Conservation (phyloP, 2,113 vertebrate species). For the Panthera uncia region DNA sequence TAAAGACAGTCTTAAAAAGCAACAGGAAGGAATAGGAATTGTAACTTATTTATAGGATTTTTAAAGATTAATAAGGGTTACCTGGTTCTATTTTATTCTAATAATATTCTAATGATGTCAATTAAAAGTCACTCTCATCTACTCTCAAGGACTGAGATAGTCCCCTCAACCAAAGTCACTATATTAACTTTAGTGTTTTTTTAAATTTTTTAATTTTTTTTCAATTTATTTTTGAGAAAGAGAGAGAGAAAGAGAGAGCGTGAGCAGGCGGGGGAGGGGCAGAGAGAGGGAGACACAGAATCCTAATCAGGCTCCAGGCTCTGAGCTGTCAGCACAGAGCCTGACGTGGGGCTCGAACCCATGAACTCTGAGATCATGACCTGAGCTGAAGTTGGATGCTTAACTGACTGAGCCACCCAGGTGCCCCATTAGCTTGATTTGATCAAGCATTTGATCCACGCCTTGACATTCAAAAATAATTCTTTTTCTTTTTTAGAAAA, state of each 20-base stretch:
- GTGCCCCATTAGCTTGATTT: slow-evolving; percentile 60
- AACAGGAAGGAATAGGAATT: slow-evolving; percentile 46
- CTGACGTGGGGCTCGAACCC: too few species aligned
- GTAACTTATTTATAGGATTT: slow-evolving; percentile 37
- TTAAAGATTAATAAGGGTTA: slow-evolving; percentile 52
- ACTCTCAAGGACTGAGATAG: slow-evolving; percentile 63
- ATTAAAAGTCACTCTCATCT: slow-evolving; percentile 56
- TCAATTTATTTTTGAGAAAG: too few species aligned
- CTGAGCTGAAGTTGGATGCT: too few species aligned
- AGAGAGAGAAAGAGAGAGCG: too few species aligned
- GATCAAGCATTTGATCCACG: slow-evolving; percentile 63
- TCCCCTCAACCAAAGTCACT: slow-evolving; percentile 65
- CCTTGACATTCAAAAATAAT: slow-evolving; percentile 60
- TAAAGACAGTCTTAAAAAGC: background rate
- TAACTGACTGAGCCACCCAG: too few species aligned
- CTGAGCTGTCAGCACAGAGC: too few species aligned
- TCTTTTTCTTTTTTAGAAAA: slow-evolving; percentile 72
- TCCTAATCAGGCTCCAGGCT: too few species aligned
- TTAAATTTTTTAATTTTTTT: too few species aligned
- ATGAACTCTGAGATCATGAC: too few species aligned
- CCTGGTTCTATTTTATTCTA: slow-evolving; percentile 53
- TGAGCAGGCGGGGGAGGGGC: too few species aligned
- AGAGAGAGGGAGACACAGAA: too few species aligned
- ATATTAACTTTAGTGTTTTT: slow-evolving; percentile 69
- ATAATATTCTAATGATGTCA: slow-evolving; percentile 52